phyloP scores from a whole-genome alignment of 2,113 vertebrate genomes.

The Xerus inauris region DNA sequence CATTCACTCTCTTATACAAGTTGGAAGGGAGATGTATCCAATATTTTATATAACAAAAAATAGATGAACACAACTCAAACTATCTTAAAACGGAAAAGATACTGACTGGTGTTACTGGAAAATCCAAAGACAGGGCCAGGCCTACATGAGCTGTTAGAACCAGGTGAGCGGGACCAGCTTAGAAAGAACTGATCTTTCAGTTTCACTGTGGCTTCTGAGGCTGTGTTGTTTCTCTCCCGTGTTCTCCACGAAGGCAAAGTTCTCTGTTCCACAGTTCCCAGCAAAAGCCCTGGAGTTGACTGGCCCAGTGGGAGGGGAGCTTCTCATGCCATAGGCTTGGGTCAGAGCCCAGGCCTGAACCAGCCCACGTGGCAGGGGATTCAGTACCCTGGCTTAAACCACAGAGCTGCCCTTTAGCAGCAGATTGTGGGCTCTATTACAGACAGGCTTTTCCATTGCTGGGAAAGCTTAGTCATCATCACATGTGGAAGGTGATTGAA shows the following conservation, averaged over 20 bases:
- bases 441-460: background rate
- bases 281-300: background rate
- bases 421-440: background rate
- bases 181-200: background rate
- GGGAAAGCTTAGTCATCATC: background rate
- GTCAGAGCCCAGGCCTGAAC: background rate
- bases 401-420: background rate
- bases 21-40: background rate
- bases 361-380: background rate
- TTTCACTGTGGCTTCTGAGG: background rate
- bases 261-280: background rate
- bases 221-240: background rate
- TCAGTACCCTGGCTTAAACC: background rate
- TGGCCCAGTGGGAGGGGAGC: background rate
- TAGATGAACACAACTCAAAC: background rate
- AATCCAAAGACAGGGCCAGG: background rate
- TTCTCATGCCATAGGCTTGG: background rate
- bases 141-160: background rate
- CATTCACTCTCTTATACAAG: background rate
- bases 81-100: background rate
- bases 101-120: background rate
- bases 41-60: background rate
- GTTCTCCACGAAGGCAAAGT: background rate
- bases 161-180: background rate
- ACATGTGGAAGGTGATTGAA: background rate